These are phyloP conservation scores for Tubulanus polymorphus DNA, from an alignment of 2,888 invertebrate species.

Conservation along the genomic window DNA sequence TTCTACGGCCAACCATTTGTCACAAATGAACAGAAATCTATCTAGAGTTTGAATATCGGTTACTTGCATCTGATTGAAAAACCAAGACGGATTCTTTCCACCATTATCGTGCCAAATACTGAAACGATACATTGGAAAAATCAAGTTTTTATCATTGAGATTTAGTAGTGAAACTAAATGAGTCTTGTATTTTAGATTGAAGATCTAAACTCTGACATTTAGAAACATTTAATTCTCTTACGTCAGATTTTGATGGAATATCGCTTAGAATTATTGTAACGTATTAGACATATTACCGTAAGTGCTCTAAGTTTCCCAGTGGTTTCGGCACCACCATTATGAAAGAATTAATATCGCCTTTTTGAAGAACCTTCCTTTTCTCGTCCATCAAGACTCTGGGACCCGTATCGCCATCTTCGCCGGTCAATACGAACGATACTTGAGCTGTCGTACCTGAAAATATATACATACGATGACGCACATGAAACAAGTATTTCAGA, in stretches of 20 bases:
- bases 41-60: constrained; percentile 33
- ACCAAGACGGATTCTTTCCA: constrained; percentile 39
- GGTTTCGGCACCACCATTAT: constrained; percentile 36
- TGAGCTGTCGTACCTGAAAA: constrained; percentile 22
- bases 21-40: constrained; percentile 25
- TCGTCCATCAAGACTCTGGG: constrained; percentile 31
- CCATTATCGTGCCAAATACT: constrained; percentile 42
- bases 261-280: too few relatives aligned
- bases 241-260: too few relatives aligned
- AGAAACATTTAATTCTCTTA: too few relatives aligned
- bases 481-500: too few relatives aligned
- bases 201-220: too few relatives aligned
- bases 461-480: too few relatives aligned
- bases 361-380: constrained; percentile 37
- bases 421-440: constrained; percentile 38
- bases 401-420: constrained; percentile 43
- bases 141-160: too few relatives aligned
- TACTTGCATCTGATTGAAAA: constrained; percentile 33
- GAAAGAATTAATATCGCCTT: constrained; percentile 43
- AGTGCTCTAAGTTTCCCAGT: constrained; percentile 19
- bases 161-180: too few relatives aligned
- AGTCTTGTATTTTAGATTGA: too few relatives aligned
- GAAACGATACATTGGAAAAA: too few relatives aligned
- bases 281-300: too few relatives aligned
- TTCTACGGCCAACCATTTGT: constrained; percentile 24